These are phyloP conservation scores for Catocala nupta DNA, from an alignment of 2,888 invertebrate species.

Conservation along the genomic window DNA sequence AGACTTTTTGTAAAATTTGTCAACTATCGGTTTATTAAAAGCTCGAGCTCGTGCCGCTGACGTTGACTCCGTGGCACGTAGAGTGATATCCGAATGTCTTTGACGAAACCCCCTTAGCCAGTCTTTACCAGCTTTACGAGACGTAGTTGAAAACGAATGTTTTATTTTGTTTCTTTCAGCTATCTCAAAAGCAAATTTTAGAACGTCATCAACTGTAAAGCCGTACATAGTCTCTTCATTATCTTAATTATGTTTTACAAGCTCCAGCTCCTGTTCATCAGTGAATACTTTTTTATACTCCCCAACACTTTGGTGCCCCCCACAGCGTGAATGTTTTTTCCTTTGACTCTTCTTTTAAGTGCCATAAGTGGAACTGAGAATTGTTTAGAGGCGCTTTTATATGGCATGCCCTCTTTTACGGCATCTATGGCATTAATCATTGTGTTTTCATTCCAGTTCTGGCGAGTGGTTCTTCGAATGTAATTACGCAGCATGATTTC, in stretches of 20 bases:
- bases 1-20: no score
- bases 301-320: no score
- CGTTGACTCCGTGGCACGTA: slow-evolving; percentile 13
- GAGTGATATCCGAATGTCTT: background rate
- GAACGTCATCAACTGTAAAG: slow-evolving; percentile 15
- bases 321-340: no score
- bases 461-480: no score
- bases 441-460: no score
- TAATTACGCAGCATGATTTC: no score
- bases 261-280: slow-evolving; percentile 12
- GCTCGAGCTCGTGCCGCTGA: slow-evolving; percentile 9
- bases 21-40: slow-evolving; percentile 5
- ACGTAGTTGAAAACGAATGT: slow-evolving; percentile 11
- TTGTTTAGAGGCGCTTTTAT: no score
- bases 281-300: slow-evolving; percentile 12
- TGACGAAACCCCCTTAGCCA: slow-evolving; percentile 1
- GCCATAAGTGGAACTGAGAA: no score
- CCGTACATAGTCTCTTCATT: slow-evolving; percentile 15
- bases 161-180: slow-evolving; percentile 14
- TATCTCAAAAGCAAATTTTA: slow-evolving; percentile 13
- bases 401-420: no score
- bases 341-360: no score
- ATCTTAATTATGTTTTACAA: slow-evolving; percentile 13
- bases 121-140: slow-evolving; percentile 12
- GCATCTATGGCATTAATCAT: no score